Evolutionary conservation across 2,113 vertebrate species (phyloP).

Genomic region (Anhinga rufa): DNA sequence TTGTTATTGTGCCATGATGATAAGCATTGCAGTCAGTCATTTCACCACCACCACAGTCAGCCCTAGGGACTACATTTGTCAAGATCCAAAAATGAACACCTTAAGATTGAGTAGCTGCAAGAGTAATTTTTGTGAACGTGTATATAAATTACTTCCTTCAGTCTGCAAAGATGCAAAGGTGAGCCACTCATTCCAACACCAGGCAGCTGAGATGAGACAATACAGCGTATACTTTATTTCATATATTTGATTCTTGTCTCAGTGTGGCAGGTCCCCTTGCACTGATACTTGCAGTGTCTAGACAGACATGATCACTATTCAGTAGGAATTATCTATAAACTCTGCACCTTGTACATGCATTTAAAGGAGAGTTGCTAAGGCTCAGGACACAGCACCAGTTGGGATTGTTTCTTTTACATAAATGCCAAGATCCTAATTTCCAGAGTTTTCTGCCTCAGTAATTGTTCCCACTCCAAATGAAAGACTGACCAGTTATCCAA

Average conservation of each 20-base stretch:
- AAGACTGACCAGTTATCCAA: not conserved
- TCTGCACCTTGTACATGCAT: not conserved
- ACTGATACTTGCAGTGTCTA: not conserved
- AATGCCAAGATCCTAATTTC: not conserved
- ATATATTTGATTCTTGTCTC: not conserved
- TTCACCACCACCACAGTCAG: not conserved
- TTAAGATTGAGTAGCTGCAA: not conserved
- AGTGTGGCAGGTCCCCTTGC: not conserved
- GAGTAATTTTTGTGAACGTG: not conserved
- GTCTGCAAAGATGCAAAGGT: not conserved
- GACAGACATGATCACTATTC: not conserved
- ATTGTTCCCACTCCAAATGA: not conserved
- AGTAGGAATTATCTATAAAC: not conserved
- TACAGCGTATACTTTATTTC: not conserved
- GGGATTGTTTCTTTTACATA: not conserved
- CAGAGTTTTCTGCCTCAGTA: not conserved
- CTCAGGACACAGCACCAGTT: not conserved
- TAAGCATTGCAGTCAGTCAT: not conserved
- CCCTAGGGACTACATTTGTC: not conserved
- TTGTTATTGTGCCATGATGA: not conserved
- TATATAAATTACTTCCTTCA: not conserved
- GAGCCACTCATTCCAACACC: not conserved
- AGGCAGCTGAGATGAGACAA: not conserved
- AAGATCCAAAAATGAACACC: not conserved
- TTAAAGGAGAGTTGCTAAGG: not conserved